Conservation (phyloP, 2,888 invertebrate genomes). For the Coremacera marginata region DNA sequence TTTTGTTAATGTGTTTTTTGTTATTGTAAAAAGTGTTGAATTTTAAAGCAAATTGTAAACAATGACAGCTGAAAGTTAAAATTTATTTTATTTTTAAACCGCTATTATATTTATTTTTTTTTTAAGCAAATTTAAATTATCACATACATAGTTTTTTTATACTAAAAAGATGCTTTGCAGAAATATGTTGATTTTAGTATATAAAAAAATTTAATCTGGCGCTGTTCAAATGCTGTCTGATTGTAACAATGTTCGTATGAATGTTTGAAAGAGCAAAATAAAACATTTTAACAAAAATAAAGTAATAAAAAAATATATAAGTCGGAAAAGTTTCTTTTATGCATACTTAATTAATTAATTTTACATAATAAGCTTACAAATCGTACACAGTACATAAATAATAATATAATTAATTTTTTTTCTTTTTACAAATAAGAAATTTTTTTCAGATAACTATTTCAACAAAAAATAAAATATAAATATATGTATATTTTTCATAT, state of each 20-base stretch:
- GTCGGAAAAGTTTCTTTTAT: not conserved
- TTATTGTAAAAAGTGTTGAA: too few relatives aligned
- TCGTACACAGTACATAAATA: constrained; percentile 29
- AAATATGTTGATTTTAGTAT: constrained; percentile 1
- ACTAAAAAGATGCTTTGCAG: not conserved
- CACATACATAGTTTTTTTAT: constrained; percentile 21
- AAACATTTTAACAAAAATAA: not conserved
- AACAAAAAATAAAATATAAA: constrained; percentile 13
- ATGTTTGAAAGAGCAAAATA: not conserved
- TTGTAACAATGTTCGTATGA: constrained; percentile 20
- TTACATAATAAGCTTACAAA: constrained; percentile 27
- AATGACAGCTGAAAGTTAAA: not conserved
- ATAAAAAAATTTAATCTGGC: not conserved
- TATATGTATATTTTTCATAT: not conserved
- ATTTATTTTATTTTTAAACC: too few relatives aligned
- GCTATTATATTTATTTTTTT: not conserved
- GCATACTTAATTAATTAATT: constrained; percentile 11
- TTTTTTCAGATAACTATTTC: constrained; percentile 14
- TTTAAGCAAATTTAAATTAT: constrained; percentile 18
- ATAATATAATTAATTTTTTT: constrained; percentile 9
- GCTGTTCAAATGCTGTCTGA: constrained; percentile 29
- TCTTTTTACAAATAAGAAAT: constrained; percentile 9
- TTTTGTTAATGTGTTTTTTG: too few relatives aligned
- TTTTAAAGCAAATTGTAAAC: not conserved
- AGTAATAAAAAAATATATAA: constrained; percentile 17